Evolutionary conservation across 2,113 vertebrate species (phyloP).

Genomic region (Thymallus thymallus): DNA sequence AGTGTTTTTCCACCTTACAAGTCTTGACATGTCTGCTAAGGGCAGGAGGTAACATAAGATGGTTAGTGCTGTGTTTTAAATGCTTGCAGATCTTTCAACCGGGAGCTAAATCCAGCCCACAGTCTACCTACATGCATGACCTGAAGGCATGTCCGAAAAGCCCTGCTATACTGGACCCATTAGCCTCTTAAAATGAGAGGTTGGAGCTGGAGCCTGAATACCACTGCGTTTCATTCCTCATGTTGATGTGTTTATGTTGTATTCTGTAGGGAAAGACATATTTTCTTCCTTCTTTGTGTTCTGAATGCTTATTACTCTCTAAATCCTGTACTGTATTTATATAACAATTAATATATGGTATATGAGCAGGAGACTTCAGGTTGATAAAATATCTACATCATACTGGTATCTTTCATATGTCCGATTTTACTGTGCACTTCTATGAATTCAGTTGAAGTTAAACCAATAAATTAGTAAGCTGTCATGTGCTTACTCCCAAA

Average conservation of each 20-base stretch:
- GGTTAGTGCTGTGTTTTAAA: not conserved
- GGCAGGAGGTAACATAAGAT: not conserved
- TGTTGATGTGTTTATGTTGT: no score
- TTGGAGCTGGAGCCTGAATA: no score
- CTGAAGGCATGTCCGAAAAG: not conserved
- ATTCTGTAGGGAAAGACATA: not conserved
- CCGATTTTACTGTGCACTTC: slow-evolving; percentile 24
- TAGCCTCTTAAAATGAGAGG: no score
- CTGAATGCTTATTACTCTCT: no score
- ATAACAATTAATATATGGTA: not conserved
- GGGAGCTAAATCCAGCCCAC: not conserved
- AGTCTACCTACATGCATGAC: slow-evolving; percentile 11
- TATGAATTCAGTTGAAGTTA: slow-evolving; percentile 23
- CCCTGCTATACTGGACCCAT: not conserved
- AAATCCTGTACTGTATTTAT: no score
- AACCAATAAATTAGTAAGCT: slow-evolving; percentile 43
- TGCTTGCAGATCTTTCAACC: not conserved
- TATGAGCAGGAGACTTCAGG: not conserved
- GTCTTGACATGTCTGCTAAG: not conserved
- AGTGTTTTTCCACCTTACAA: not conserved
- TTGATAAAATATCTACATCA: slow-evolving; percentile 8
- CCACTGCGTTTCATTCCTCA: no score
- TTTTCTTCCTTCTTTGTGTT: no score
- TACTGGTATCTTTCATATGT: not conserved
- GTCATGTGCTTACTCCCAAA: slow-evolving; percentile 40